Evolutionary conservation across 2,888 invertebrate genomes (phyloP), one percentile per base, ranked within the genome.

Genomic region (Diplolepis rosae): DNA sequence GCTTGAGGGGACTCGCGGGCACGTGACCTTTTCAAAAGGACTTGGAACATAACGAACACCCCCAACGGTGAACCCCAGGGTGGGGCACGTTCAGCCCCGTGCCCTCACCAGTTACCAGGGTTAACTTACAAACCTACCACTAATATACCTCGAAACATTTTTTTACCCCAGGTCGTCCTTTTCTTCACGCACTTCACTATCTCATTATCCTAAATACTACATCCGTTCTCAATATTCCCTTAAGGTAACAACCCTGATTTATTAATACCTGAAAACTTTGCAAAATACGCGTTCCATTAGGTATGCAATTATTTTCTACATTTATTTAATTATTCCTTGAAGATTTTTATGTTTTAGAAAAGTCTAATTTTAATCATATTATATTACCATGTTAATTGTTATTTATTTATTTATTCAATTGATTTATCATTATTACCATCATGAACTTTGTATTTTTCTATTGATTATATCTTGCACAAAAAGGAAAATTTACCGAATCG

Each of bases 1-100:
- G 85, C 75, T 82, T 77, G 81, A 82, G 82, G 84, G 85, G 82
- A 35, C 70, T 70, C 66, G 72, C 79, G 79, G 82, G 80, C 86
- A 86, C 86, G 86, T 85, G 86, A 85, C 85, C 84, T 81, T 82
- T 85, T 85, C 77, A 85, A 84, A 61, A 82, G 82, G 79, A 78
- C 80, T 79, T 69, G 77, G 74, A 76, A 83, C 79, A 84, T 86
- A 87, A 85, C 84, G 85, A 86, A 85, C 87, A 84, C 86, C 87
- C 86, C 86, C 85, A 76, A 84, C 84, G 78, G 86, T 75, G 86
- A 75, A 78, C 79, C 71, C 71, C 77, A 80, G 78, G 76, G 79
- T 77, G 75, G 73, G 77, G 76, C 76, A 50, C 66, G 74, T 76
- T 77, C 68, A 74, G 73, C 81, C 71, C 79, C 81, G 82, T 82